Evolutionary conservation across 2,113 vertebrate species (phyloP).

Genomic region (Patagioenas fasciata): DNA sequence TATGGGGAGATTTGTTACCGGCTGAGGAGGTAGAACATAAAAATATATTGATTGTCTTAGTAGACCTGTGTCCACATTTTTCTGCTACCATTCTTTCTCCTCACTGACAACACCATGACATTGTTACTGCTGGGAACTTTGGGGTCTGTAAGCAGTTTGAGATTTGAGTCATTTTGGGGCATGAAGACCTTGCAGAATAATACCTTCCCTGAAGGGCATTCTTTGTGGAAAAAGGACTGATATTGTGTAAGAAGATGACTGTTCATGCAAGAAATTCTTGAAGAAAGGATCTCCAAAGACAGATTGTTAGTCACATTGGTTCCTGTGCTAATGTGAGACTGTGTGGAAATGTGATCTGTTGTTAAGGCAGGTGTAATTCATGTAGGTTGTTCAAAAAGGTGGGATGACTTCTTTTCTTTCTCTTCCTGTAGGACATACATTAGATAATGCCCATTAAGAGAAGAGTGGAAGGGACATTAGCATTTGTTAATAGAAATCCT

Average conservation of each 20-base stretch:
- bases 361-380: background rate
- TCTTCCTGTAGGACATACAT: background rate
- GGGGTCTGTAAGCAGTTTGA: background rate
- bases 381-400: background rate
- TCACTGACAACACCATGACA: background rate
- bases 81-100: background rate
- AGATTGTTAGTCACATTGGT: background rate
- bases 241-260: background rate
- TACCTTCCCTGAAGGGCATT: background rate
- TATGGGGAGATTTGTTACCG: background rate
- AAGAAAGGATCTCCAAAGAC: background rate
- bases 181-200: background rate
- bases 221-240: background rate
- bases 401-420: background rate
- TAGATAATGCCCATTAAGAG: background rate
- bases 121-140: background rate
- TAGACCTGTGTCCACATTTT: background rate
- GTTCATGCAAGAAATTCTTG: background rate
- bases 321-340: background rate
- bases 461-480: background rate
- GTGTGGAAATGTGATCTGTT: background rate
- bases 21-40: background rate
- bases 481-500: background rate
- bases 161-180: background rate
- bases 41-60: background rate